Evolutionary conservation across 92 coral and sea anemone genomes (phyloP), one percentile per base, ranked within the genome.

Genomic region (Epizoanthus rinbou): DNA sequence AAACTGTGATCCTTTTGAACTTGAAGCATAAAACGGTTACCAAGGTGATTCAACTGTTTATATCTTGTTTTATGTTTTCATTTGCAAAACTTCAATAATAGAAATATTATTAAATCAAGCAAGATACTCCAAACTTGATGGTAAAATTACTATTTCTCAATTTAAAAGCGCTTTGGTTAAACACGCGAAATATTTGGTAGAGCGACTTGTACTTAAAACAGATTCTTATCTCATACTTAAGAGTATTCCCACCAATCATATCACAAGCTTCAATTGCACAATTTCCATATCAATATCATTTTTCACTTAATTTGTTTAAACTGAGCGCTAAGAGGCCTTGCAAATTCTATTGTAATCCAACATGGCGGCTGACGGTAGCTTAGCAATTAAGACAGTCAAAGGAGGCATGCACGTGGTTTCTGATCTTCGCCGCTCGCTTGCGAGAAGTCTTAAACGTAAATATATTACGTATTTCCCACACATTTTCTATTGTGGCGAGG

Each of bases 361-460:
- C 41, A 75, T 81, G 86, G 87, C 86, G 39, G 79, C 9, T 53
- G 16, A 22, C 24, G 54, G 94, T 91, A 79, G 25, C 94, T 85
- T 53, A 79, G 94, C 91, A 85, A 88, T 91, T 88, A 83, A 31
- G 69, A 78, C 31, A 19, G 21, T 75, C 58, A 53, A 59, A 57
- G 59, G 74, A 86, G 81, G 89, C 87, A 81, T 80, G 93, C 87
- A 91, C 94, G 91, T 86, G 88, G 82, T 80, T 53, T 74, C 58
- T 74, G 71, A 60, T 64, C 79, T 54, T 16, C 9, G 25, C 81
- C 54, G 81, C 69, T 8, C 66, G 4, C 47, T 33, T 35, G 22
- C 25, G 54, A 23, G 24, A 15, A 62, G 39, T 78, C 64, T 41
- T 59, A 62, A 50, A 50, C 62, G 59, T 37, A 78, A 78, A 60